These are phyloP conservation scores for Harmothoe impar DNA, from an alignment of 2,888 invertebrate genomes.

Conservation along the genomic window DNA sequence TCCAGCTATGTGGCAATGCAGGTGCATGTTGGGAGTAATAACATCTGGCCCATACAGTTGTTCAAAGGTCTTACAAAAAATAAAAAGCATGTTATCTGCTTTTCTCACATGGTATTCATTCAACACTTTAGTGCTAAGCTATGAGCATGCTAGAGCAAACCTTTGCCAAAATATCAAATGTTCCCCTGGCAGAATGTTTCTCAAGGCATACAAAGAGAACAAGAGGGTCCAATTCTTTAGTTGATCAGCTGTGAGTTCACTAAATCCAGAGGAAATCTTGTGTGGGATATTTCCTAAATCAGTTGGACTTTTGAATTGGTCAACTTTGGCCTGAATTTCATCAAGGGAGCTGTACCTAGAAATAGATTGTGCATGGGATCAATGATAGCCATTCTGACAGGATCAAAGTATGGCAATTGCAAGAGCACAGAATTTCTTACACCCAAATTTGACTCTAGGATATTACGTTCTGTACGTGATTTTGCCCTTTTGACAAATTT, in stretches of 20 bases:
- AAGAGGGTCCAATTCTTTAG: neutral
- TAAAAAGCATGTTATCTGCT: neutral
- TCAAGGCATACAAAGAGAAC: too few relatives aligned
- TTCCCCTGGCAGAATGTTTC: too few relatives aligned
- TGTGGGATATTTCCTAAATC: too few relatives aligned
- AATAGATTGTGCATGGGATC: slow-evolving; percentile 39
- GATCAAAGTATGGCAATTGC: too few relatives aligned
- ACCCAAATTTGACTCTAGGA: neutral
- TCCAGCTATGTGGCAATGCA: slow-evolving; percentile 65
- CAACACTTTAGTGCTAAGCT: too few relatives aligned
- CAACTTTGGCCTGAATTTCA: too few relatives aligned
- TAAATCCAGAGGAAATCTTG: too few relatives aligned
- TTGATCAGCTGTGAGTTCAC: too few relatives aligned
- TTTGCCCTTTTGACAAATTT: neutral
- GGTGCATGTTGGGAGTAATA: slow-evolving; percentile 66
- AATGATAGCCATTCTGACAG: too few relatives aligned
- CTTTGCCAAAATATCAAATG: neutral
- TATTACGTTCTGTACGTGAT: neutral
- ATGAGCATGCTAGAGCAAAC: neutral
- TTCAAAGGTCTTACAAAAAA: neutral
- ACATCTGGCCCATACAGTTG: slow-evolving; percentile 39
- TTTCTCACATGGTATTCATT: neutral
- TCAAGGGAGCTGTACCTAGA: too few relatives aligned
- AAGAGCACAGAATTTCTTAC: too few relatives aligned
- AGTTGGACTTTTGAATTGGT: too few relatives aligned